Base-by-base conservation (phyloP, 2,888 invertebrate species). In the Agrotis exclamationis region DNA sequence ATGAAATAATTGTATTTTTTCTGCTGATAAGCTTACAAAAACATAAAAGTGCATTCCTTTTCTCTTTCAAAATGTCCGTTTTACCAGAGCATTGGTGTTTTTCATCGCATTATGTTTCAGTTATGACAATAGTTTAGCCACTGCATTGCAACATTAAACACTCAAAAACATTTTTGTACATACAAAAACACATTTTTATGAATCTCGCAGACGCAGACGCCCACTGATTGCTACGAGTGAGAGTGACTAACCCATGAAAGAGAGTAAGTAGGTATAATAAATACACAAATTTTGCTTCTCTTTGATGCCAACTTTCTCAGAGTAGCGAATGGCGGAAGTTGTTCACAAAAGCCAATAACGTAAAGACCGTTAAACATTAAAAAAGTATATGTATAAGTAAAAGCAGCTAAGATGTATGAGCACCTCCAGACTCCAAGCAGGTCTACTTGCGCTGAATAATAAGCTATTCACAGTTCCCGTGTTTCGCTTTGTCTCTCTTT, bases 381-480 rank as follows among this genome's bases (percentile, higher is more conserved):
- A 82, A 70, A 82, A 47, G 24, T 57, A 28, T 64, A 65, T 64
- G 58, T 82, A 59, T 53, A 77, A 56, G 51, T 57, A 70, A 78
- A 77, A 56, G 56, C 33, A 70, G 54, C 48, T 48, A 64, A 57
- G 51, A 78, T 70, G 60, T 64, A 77, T 82, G 71, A 77, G 79
- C 63, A 60, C 79, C 82, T 78, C 64, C 51, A 63, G 63, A 56
- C 82, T 78, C 64, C 51, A 63, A 70, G 59, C 70, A 77, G 59
- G 51, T 80, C 51, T 76, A 77, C 82, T 78, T 70, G 78, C 24
- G 51, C 71, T 82, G 72, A 82, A 78, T 77, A 78, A 70, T 82
- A 82, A 64, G 72, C 63, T 70, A 45, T 64, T 70, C 63, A 70
- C 59, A 53, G 63, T 60, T 70, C n/a, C 51, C 51, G 50, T 78